Percentiles rank a stretch among this genome's conserved stretches.
These are phyloP conservation scores for Platorchestia sp. DNA, from an alignment of 1,140 invertebrate species.

Conservation along the genomic window DNA sequence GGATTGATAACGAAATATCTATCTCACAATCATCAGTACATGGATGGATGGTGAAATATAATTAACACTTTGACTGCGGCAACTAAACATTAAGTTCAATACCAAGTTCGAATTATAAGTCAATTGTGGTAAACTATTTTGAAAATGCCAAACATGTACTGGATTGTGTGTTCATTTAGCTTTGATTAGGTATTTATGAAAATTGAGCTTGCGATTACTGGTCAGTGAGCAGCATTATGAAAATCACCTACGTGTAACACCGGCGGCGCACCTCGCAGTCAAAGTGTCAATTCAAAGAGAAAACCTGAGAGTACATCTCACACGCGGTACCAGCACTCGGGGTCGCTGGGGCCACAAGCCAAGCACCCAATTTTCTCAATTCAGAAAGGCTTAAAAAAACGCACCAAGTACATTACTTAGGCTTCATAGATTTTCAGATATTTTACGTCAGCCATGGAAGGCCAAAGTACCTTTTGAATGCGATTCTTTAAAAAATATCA, in stretches of 20 bases:
- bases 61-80: background rate
- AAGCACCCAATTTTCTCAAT: background rate
- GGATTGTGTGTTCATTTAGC: too few relatives aligned
- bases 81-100: too few relatives aligned
- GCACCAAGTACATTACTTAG: background rate
- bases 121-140: too few relatives aligned
- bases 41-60: background rate
- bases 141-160: too few relatives aligned
- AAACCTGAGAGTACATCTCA: background rate
- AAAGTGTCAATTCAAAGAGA: too few relatives aligned
- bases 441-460: background rate
- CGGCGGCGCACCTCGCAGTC: too few relatives aligned
- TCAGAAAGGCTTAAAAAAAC: background rate
- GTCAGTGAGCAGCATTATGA: too few relatives aligned
- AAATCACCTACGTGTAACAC: too few relatives aligned
- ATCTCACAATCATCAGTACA: background rate
- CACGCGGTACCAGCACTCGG: background rate
- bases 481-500: background rate
- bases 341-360: background rate
- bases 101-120: too few relatives aligned
- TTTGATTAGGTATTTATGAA: too few relatives aligned
- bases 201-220: too few relatives aligned
- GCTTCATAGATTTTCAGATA: background rate
- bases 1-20: background rate
- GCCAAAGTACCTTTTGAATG: background rate